A percentile compares a stretch with the other conserved stretches of the same genome.
Conservation (phyloP, 2,888 invertebrate genomes). For the Phaedon cochleariae region DNA sequence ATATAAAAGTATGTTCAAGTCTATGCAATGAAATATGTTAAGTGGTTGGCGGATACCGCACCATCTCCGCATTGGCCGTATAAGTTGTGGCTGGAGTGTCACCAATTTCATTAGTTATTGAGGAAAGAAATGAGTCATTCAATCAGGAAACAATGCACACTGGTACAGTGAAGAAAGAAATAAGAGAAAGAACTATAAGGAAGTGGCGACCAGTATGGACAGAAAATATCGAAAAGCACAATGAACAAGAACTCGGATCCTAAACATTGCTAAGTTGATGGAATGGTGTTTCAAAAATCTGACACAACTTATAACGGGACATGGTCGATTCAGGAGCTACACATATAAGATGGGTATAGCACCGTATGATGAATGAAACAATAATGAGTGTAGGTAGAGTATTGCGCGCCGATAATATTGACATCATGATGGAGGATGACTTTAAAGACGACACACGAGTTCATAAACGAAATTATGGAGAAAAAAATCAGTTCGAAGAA, state of each 20-base stretch:
- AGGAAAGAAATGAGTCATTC: neutral
- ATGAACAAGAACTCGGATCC: slow-evolving; percentile 8
- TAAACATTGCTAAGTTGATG: neutral
- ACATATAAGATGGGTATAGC: neutral
- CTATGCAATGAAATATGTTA: slow-evolving; percentile 13
- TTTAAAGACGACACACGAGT: neutral
- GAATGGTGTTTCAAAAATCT: neutral
- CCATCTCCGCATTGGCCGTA: slow-evolving; percentile 16
- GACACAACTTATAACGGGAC: slow-evolving; percentile 3
- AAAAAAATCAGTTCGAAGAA: neutral
- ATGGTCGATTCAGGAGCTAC: neutral
- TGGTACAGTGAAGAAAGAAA: neutral
- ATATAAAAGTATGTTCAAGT: slow-evolving; percentile 1
- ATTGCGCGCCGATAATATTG: no score
- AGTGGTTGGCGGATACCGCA: slow-evolving; percentile 16
- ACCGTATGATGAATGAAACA: neutral
- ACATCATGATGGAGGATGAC: neutral
- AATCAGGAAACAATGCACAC: neutral
- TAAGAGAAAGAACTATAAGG: neutral
- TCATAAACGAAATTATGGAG: neutral
- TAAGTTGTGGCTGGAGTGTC: slow-evolving; percentile 3
- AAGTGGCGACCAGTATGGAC: slow-evolving; percentile 5
- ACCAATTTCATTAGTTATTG: slow-evolving; percentile 1
- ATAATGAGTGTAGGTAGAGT: neutral
- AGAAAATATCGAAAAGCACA: neutral